These are phyloP conservation scores for Lophius piscatorius DNA, from an alignment of 2,113 vertebrate genomes.

Conservation along the genomic window DNA sequence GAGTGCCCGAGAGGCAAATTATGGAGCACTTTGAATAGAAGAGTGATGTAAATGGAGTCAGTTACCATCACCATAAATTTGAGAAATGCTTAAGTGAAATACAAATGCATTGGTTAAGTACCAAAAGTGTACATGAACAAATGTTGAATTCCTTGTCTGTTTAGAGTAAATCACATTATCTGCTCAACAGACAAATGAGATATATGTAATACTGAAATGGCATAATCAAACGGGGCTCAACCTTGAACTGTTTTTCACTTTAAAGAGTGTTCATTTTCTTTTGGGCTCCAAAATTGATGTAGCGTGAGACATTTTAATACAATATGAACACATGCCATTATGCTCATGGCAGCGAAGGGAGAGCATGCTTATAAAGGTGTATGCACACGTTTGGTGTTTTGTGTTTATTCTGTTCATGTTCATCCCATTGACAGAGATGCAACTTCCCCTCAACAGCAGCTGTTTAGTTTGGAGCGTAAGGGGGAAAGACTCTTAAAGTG, in stretches of 20 bases:
- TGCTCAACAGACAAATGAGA: background rate
- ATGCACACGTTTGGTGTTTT: too few species aligned
- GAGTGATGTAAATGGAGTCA: background rate
- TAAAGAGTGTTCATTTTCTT: background rate
- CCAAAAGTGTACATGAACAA: background rate
- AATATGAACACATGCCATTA: too few species aligned
- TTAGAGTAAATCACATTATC: background rate
- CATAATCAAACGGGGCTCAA: background rate
- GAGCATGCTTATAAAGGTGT: too few species aligned
- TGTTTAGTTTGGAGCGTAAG: conserved; percentile 50
- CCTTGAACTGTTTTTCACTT: background rate
- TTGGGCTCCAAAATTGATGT: too few species aligned
- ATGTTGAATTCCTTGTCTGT: background rate
- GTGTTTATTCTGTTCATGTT: too few species aligned
- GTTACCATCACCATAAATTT: background rate
- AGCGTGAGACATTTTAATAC: too few species aligned
- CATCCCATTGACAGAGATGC: conserved; percentile 67
- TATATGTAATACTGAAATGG: background rate
- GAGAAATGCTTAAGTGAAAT: background rate
- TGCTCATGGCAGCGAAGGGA: too few species aligned
- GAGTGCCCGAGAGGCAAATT: background rate
- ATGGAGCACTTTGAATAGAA: background rate
- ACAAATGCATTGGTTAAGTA: background rate
- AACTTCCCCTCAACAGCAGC: conserved; percentile 68
- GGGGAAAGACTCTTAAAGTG: conserved; percentile 22